Base-by-base conservation (phyloP, 1,140 invertebrate species). In the Neodiprion pinetum region DNA sequence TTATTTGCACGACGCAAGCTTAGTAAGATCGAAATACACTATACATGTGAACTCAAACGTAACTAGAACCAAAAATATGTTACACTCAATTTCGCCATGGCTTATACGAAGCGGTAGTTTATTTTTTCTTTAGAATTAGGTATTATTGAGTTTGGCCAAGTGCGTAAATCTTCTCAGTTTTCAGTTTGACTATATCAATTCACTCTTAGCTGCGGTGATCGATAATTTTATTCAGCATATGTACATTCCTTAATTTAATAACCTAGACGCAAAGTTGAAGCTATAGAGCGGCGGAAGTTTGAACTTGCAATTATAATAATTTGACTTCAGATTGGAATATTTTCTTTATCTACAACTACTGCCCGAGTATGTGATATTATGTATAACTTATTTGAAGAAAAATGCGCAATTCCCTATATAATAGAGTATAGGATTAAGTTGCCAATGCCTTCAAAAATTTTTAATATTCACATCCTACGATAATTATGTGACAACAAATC, bases 371-470 rank as follows among this genome's bases (percentile, higher is more conserved):
- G 12, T 65, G 12, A 17, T 21, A 65, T 65, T 21, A 65, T 23
- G 40, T 47, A 23, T 47, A 47, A 69, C 9, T 21, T 17, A 69
- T 69, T 5, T 47, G 21, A 69, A 21, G 67, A 69, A 23, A 69
- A 69, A 69, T 69, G 40, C 40, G 9, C 53, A 61, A 61, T 61
- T 61, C 53, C 53, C 53, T 61, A 61, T 40, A 40, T 11, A 21
- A 69, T 69, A 69, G 21, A 69, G 40, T 69, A 69, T 23, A 21
- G 21, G 11, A 69, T 69, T 69, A 69, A 79, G 80, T 87, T 86
- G 85, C 83, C 85, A 82, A 87, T 87, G 83, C 81, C 82, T 87
- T 87, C 76, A 85, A 84, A 85, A 83, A 61, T 61, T 61, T 84
- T 82, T 74, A 80, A 77, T 73, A 73, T 71, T 70, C 21, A 61